Percentiles rank a stretch among this genome's conserved stretches.
Conservation (phyloP, 1,140 invertebrate species). For the Brachionus sp. region DNA sequence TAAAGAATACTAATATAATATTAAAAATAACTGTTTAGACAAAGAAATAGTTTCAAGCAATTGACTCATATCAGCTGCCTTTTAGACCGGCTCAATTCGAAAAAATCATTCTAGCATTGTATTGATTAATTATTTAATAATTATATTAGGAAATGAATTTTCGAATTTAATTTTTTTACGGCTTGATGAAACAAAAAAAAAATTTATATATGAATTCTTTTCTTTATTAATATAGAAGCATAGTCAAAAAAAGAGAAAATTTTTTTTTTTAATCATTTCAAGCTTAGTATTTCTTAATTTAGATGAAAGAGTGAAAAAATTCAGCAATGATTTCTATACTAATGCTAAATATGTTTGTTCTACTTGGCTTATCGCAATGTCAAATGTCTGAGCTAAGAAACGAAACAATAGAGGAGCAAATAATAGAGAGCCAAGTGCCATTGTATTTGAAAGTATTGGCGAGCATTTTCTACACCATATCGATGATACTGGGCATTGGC, state of each 20-base stretch:
- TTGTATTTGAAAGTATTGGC: constrained; percentile 16
- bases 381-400: neutral
- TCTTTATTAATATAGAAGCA: neutral
- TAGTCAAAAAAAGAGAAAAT: neutral
- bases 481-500: constrained; percentile 4
- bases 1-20: too few relatives aligned
- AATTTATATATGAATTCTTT: neutral
- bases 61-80: too few relatives aligned
- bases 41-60: too few relatives aligned
- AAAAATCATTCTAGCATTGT: neutral
- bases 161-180: neutral
- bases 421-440: neutral
- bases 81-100: too few relatives aligned
- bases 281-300: neutral
- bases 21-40: too few relatives aligned
- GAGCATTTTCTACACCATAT: constrained; percentile 30
- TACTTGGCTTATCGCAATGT: neutral
- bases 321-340: neutral
- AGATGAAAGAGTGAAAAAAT: neutral
- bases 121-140: neutral
- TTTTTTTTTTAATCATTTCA: neutral
- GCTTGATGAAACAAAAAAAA: neutral
- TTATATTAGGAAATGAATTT: neutral
- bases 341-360: neutral
- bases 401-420: neutral